Evolutionary conservation across 64 coral and sea anemone genomes (phyloP).

Genomic region (Montipora sp.): DNA sequence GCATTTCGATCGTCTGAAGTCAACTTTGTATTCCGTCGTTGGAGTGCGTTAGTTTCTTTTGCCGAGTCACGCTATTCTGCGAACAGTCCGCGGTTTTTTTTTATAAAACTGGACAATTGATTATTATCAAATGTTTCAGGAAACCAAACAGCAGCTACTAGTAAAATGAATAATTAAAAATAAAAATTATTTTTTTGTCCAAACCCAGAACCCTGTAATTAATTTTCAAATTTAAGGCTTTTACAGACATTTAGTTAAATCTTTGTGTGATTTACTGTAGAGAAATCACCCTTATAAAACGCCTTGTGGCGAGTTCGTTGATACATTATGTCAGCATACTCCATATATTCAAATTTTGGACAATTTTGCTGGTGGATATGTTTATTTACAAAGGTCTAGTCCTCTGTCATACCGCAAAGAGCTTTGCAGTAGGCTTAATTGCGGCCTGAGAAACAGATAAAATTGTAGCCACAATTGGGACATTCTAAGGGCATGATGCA

Average conservation of each 20-base stretch:
- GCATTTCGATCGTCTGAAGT: neutral
- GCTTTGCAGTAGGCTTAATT: too few relatives aligned
- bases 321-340: too few relatives aligned
- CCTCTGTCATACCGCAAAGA: neutral
- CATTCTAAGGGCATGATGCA: too few relatives aligned
- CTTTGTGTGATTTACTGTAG: too few relatives aligned
- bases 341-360: neutral
- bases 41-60: neutral
- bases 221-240: neutral
- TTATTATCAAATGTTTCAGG: neutral
- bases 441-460: too few relatives aligned
- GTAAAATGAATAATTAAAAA: slow-evolving; percentile 28
- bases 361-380: neutral
- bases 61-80: neutral
- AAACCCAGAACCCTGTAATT: neutral
- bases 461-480: too few relatives aligned
- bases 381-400: neutral
- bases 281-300: too few relatives aligned
- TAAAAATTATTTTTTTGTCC: neutral
- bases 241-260: too few relatives aligned
- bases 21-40: neutral
- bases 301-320: too few relatives aligned
- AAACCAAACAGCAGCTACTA: neutral
- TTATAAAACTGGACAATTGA: neutral
- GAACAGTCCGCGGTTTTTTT: neutral